Evolutionary conservation across 2,797 vertebrate genomes (phyloP).

Genomic region (Sebastes jordani): DNA sequence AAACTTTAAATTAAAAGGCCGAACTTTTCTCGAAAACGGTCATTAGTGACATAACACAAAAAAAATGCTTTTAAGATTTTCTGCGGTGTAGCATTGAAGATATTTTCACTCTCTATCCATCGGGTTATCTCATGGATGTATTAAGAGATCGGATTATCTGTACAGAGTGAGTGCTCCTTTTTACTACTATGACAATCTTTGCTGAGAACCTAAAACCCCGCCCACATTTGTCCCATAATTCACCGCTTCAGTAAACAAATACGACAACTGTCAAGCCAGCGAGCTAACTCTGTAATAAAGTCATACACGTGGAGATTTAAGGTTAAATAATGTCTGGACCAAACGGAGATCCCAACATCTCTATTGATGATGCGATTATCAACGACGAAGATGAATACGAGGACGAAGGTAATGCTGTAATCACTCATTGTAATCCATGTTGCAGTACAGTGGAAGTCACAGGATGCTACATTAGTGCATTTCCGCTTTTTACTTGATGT

Average conservation of each 20-base stretch:
- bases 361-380: constrained; percentile 68
- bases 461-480: too few relatives aligned
- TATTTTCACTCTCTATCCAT: accelerated
- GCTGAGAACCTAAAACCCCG: background rate
- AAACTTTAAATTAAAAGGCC: background rate
- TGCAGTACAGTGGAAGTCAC: background rate
- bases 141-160: accelerated
- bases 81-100: accelerated
- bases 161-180: constrained; percentile 5
- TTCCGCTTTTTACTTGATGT: background rate
- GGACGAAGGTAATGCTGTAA: constrained; percentile 71
- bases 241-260: constrained; percentile 38
- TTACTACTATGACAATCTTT: background rate
- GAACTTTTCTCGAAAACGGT: accelerated
- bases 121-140: background rate
- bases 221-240: constrained; percentile 38
- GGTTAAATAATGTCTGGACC: constrained; percentile 81
- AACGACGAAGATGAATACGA: constrained; percentile 82
- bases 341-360: constrained; percentile 82
- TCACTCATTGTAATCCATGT: background rate
- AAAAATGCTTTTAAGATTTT: background rate
- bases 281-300: background rate
- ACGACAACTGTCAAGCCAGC: background rate
- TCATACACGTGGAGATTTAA: background rate
- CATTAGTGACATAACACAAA: accelerated